phyloP scores from a whole-genome alignment of 2,797 vertebrate species.

The Diglossa cyanea region DNA sequence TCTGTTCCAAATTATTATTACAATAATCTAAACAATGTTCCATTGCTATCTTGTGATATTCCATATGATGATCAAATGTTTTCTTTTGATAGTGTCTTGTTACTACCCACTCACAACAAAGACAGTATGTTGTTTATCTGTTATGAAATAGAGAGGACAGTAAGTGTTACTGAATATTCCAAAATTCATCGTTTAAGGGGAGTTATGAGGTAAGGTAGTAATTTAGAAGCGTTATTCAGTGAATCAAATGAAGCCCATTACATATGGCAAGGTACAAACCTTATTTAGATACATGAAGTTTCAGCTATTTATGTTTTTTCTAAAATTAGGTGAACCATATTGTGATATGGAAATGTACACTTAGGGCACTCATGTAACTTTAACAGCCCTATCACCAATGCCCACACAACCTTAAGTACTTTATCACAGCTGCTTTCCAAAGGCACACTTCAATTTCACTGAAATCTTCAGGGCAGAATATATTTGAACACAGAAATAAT shows the following conservation, averaged over 20 bases:
- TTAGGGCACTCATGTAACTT: neutral
- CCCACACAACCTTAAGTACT: neutral
- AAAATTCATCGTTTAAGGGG: neutral
- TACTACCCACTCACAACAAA: neutral
- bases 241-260: neutral
- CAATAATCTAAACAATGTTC: neutral
- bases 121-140: neutral
- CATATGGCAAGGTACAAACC: neutral
- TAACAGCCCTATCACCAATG: neutral
- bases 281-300: neutral
- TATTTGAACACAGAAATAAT: neutral
- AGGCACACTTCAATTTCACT: neutral
- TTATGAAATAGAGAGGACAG: neutral
- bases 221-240: neutral
- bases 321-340: slow-evolving; percentile 19
- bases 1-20: neutral
- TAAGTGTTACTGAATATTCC: neutral
- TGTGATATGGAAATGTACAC: neutral
- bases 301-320: neutral
- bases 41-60: neutral
- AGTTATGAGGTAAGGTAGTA: neutral
- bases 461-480: neutral
- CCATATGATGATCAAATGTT: neutral
- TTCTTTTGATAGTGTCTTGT: neutral
- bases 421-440: neutral